These are phyloP conservation scores for Holothuria scabra DNA, from an alignment of 53 echinoderm and acorn worm species.

Conservation along the genomic window DNA sequence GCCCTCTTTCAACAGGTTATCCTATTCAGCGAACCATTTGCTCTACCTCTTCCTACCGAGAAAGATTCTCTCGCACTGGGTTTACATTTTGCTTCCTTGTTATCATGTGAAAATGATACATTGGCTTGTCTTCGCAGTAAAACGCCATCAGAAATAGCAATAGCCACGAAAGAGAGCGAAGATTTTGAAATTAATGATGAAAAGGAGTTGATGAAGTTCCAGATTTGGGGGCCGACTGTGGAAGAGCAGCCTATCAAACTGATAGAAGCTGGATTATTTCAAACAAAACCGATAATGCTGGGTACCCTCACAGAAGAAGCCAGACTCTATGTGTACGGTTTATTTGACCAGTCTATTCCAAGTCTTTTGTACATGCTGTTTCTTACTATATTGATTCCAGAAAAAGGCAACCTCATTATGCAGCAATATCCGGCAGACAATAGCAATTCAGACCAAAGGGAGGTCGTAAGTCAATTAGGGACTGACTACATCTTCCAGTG, in stretches of 20 bases:
- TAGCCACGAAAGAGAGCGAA: background rate
- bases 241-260: conserved; percentile 22
- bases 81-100: background rate
- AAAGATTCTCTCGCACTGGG: conserved; percentile 3
- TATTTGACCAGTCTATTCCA: background rate
- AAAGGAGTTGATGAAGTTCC: background rate
- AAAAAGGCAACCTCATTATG: background rate
- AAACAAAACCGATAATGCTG: conserved; percentile 31
- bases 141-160: background rate
- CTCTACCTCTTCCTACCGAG: conserved; percentile 5
- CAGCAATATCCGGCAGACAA: background rate
- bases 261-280: conserved; percentile 12
- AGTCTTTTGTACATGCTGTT: background rate
- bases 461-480: background rate
- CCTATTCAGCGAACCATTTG: conserved; percentile 41
- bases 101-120: conserved; percentile 14
- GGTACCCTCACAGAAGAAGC: conserved; percentile 23
- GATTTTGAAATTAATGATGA: background rate
- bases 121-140: conserved; percentile 25
- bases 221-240: conserved; percentile 44
- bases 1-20: conserved; percentile 29
- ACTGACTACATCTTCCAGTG: conserved; percentile 36
- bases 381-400: background rate
- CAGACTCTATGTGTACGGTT: background rate
- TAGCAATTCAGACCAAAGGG: background rate